phyloP scores from a whole-genome alignment of 2,888 invertebrate species.

The Eucera pruinosa region DNA sequence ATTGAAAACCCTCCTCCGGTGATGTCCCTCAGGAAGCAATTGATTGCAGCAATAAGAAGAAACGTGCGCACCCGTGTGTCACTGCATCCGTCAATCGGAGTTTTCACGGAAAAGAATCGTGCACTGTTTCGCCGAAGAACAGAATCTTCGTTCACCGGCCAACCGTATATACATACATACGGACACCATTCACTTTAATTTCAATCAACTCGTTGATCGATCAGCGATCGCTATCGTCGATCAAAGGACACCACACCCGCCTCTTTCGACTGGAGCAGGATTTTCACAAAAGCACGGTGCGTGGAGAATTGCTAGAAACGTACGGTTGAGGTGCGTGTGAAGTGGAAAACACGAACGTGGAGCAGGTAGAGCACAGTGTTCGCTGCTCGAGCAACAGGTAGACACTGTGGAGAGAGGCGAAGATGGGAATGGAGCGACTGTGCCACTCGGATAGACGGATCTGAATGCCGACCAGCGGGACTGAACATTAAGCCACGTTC shows the following conservation, averaged over 20 bases:
- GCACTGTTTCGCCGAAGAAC: slow-evolving; percentile 3
- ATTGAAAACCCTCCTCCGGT: slow-evolving; percentile 6
- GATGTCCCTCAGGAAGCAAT: slow-evolving; percentile 32
- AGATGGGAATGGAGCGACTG: slow-evolving; percentile 68
- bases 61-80: slow-evolving; percentile 18
- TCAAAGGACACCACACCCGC: not conserved
- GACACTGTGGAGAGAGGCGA: slow-evolving; percentile 72
- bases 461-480: slow-evolving; percentile 66
- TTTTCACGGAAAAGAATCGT: slow-evolving; percentile 31
- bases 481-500: slow-evolving; percentile 42
- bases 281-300: too few relatives aligned
- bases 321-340: slow-evolving; percentile 6
- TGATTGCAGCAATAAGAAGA: slow-evolving; percentile 33
- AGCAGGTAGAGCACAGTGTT: slow-evolving; percentile 65
- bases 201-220: not conserved
- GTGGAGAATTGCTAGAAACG: too few relatives aligned
- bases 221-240: too few relatives aligned
- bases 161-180: too few relatives aligned
- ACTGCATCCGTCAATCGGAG: slow-evolving; percentile 13
- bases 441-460: slow-evolving; percentile 67
- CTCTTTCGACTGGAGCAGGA: not conserved
- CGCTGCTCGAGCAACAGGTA: slow-evolving; percentile 79
- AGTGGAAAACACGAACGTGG: slow-evolving; percentile 4
- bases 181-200: not conserved
- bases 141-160: not conserved